A percentile compares a stretch with the other conserved stretches of the same genome.
phyloP scores from a whole-genome alignment of 1,140 invertebrate genomes.

The Drosophila pallidifrons region DNA sequence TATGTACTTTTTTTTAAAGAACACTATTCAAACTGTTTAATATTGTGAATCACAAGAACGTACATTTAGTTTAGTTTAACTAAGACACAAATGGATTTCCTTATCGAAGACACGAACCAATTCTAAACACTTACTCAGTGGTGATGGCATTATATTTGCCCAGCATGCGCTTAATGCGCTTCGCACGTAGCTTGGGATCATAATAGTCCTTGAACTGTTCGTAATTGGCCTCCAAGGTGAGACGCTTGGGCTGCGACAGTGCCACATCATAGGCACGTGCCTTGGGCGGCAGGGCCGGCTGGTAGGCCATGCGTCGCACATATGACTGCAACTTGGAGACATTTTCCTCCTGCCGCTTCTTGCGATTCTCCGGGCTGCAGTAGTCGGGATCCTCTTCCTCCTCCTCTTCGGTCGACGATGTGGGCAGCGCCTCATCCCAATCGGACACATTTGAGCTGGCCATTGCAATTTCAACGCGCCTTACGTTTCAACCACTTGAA shows the following conservation, averaged over 20 bases:
- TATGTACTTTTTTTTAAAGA: no score
- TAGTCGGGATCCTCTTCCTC: slow-evolving; percentile 61
- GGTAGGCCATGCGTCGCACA: slow-evolving; percentile 73
- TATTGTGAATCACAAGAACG: no score
- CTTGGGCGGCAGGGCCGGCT: slow-evolving; percentile 66
- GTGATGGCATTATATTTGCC: slow-evolving; percentile 70
- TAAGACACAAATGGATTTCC: no score
- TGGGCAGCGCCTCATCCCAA: slow-evolving; percentile 73
- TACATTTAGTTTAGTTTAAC: no score
- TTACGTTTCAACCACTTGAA: no score
- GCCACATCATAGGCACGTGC: slow-evolving; percentile 56
- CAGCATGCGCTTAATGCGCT: slow-evolving; percentile 68
- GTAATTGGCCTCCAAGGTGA: slow-evolving; percentile 52
- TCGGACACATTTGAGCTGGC: slow-evolving; percentile 69
- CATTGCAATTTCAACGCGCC: slow-evolving; percentile 31
- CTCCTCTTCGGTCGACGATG: slow-evolving; percentile 41
- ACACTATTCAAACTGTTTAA: no score
- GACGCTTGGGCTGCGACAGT: slow-evolving; percentile 56
- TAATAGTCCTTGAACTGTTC: slow-evolving; percentile 62
- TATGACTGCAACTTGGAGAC: slow-evolving; percentile 66
- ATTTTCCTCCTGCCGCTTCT: slow-evolving; percentile 59
- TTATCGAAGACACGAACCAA: no score
- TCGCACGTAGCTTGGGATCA: slow-evolving; percentile 64
- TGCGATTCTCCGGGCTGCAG: slow-evolving; percentile 60
- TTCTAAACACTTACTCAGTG: slow-evolving; percentile 64